Evolutionary conservation across 2,888 invertebrate genomes (phyloP), one percentile per base, ranked within the genome.

Genomic region (Hedya salicella): DNA sequence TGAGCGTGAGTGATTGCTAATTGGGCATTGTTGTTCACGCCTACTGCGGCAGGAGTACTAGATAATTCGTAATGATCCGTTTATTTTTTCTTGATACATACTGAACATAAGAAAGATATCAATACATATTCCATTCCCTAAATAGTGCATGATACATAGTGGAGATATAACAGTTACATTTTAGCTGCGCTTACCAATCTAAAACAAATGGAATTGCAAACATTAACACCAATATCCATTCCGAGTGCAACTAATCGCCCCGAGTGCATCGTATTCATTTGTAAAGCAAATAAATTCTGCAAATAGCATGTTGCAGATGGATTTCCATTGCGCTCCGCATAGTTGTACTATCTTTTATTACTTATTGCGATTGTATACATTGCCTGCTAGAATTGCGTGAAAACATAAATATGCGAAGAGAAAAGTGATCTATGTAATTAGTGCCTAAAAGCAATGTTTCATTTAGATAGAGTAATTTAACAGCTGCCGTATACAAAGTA

Each of bases 251-350:
- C 84, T 85, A 87, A 85, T 86, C 82, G 81, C 79, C 76, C 77
- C 80, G 77, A 80, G 81, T 82, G 77, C 80, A 81, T 80, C 75
- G 80, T 80, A 80, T 82, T 79, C 75, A 80, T 83, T 83, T 79
- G 78, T 78, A 72, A 74, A 78, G 82, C 80, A 86, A 84, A 84
- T 80, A 81, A 65, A 68, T 71, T 67, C 67, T 69, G 61, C 52
- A 60, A 53, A 65, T 59, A 17, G 50, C 64, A 21, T 64, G 64
- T 16, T 19, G 19, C 25, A 30, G 49, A 40, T 50, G 39, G 50
- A 13, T 62, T 17, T 50, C 25, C 60, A 62, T 52, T 52, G 39
- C 42, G 46, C 57, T 52, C 25, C 42, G 46, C 57, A 32, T 32
- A 56, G 42, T 19, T 62, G 61, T 52, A 62, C 52, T 62, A 52